Evolutionary conservation across 1,140 invertebrate species (phyloP), one percentile per base, ranked within the genome.

Genomic region (Calliopsis andreniformis): DNA sequence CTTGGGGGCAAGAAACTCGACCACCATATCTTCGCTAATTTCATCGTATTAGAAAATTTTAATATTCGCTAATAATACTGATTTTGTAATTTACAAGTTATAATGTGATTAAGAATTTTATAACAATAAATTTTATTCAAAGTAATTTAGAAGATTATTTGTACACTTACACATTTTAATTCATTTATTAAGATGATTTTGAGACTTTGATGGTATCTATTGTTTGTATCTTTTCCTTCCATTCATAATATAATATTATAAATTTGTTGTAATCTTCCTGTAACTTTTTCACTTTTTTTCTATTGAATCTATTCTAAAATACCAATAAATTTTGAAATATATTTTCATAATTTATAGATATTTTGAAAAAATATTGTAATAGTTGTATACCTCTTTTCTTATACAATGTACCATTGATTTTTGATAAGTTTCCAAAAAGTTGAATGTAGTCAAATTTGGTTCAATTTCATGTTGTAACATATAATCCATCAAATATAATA

Each of bases 401-500:
- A 89, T 2, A 91, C 0, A 86, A 1, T 88, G 35, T 68, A 91
- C 90, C 71, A 92, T 87, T 45, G 90, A 80, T 79, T 88, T 86
- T 71, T 93, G 89, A 83, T 94, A 95, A 55, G 92, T 87, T 28
- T 93, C 90, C 43, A 96, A 86, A 79, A 92, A 93, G 49, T 93
- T 87, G 0, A 95, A 85, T 59, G 95, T 94, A 14, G 90, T 64
- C 67, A 92, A 85, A 73, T 80, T 94, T 0, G 95, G 93, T 82
- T 91, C 89, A 0, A 97, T 89, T 75, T 94, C 89, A 84, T 95
- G 94, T 66, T 91, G 85, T 56, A 92, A 92, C 63, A 95, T 93
- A 53, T 94, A 87, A 79, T 96, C 91, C 92, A 98, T 93, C 28
- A 97, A 89, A 79, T 94, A 93, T 6, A 94, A 83, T 25, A 97